A percentile compares a stretch with the other conserved stretches of the same genome.
Conservation (phyloP, 2,888 invertebrate species). For the Xestia c-nigrum region DNA sequence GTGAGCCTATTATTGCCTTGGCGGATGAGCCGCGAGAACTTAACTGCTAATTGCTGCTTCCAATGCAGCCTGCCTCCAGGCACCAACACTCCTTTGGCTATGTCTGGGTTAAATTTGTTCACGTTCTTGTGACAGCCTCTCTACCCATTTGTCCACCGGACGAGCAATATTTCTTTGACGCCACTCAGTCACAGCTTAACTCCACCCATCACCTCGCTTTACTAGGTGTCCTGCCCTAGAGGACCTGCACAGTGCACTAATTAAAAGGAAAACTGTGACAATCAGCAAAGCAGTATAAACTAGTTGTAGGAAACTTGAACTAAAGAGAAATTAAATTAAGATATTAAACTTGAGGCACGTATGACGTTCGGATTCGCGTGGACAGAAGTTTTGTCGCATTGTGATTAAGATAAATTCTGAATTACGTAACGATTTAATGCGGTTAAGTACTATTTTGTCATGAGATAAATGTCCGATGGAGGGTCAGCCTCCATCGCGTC, state of each 20-base stretch:
- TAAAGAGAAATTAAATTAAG: slow-evolving; percentile 11
- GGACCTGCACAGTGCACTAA: not conserved
- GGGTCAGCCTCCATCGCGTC: no score
- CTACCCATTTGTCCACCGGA: not conserved
- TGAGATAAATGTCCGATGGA: no score
- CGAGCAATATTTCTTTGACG: not conserved
- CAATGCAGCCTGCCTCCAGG: no score
- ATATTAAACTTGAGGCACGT: slow-evolving; percentile 27
- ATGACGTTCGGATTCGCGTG: not conserved
- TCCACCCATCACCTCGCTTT: not conserved
- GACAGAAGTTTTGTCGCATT: slow-evolving; percentile 30
- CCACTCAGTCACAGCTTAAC: not conserved
- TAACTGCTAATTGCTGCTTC: no score
- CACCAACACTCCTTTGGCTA: no score
- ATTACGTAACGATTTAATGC: no score
- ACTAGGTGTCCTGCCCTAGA: not conserved
- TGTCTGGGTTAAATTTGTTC: not conserved
- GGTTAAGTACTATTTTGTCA: no score
- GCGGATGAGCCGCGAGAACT: no score
- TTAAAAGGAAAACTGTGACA: slow-evolving; percentile 2
- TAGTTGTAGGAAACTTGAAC: not conserved
- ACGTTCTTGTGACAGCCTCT: not conserved
- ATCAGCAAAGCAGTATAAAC: slow-evolving; percentile 1
- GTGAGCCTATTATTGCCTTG: no score
- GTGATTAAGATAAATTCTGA: not conserved